Conservation (phyloP, 2,888 invertebrate species). For the Nudaria mundana region DNA sequence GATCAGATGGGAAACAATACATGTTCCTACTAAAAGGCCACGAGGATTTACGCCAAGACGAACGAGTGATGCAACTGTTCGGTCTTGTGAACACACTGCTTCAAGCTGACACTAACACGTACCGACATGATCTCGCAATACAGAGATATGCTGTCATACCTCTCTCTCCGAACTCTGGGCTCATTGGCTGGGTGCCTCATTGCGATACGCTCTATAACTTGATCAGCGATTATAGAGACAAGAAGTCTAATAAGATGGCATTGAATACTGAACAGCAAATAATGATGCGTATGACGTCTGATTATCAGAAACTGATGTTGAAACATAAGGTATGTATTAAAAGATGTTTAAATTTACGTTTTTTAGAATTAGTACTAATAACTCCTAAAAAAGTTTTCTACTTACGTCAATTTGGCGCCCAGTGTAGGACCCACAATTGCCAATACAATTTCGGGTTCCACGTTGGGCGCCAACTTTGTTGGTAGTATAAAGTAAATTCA, state of each 20-base stretch:
- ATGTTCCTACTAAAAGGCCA: constrained; percentile 99
- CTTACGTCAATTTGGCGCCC: too few species aligned
- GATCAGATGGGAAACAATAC: constrained; percentile 98
- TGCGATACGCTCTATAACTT: constrained; percentile 99
- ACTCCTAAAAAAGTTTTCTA: too few species aligned
- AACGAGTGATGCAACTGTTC: constrained; percentile 98
- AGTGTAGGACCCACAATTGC: too few species aligned
- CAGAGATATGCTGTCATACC: constrained; percentile 99
- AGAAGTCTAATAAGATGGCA: constrained; percentile 90
- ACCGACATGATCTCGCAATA: constrained; percentile 88
- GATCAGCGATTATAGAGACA: constrained; percentile 98
- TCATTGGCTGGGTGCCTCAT: constrained; percentile 99
- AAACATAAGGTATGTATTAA: constrained; percentile 92
- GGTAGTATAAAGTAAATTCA: too few species aligned
- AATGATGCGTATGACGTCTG: constrained; percentile 98
- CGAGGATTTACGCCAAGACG: constrained; percentile 99
- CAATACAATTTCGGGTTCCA: too few species aligned
- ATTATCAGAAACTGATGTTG: constrained; percentile 97
- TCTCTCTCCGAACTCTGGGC: constrained; percentile 97
- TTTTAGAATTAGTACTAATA: too few species aligned
- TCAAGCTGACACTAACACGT: constrained; percentile 96
- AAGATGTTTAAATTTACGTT: not conserved
- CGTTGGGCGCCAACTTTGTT: too few species aligned
- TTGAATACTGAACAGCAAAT: constrained; percentile 98
- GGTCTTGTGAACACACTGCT: constrained; percentile 98